phyloP scores from a whole-genome alignment of 2,888 invertebrate species.

The Macroteleia sp. region DNA sequence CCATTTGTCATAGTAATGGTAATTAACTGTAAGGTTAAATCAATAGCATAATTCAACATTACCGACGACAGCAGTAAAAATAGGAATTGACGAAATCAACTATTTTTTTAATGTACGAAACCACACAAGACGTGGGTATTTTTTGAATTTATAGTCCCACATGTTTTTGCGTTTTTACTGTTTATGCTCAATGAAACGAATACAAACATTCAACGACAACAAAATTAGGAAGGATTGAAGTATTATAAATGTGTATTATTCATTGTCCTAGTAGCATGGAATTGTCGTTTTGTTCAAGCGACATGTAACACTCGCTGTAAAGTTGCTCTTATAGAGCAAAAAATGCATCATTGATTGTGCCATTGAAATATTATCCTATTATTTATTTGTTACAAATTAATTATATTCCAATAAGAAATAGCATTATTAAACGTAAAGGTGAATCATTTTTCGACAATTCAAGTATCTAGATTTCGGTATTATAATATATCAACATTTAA shows the following conservation, averaged over 20 bases:
- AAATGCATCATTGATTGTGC: slow-evolving; percentile 74
- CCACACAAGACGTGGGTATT: slow-evolving; percentile 27
- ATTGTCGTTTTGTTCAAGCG: slow-evolving; percentile 28
- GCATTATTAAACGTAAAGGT: too few species aligned
- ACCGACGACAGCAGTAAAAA: too few species aligned
- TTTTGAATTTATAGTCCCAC: slow-evolving; percentile 26
- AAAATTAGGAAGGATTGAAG: slow-evolving; percentile 48
- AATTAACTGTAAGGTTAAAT: too few species aligned
- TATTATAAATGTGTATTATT: slow-evolving; percentile 77
- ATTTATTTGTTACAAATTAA: slow-evolving; percentile 25
- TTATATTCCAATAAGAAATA: too few species aligned
- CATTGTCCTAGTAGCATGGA: slow-evolving; percentile 51
- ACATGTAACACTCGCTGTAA: slow-evolving; percentile 60
- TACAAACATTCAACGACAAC: slow-evolving; percentile 61
- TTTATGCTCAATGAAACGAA: slow-evolving; percentile 71
- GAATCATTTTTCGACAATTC: too few species aligned
- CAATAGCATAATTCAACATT: too few species aligned
- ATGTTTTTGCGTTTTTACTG: slow-evolving; percentile 61
- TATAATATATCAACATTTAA: too few species aligned
- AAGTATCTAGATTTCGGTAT: too few species aligned
- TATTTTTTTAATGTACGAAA: too few species aligned
- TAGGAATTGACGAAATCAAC: too few species aligned
- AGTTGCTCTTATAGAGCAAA: slow-evolving; percentile 68
- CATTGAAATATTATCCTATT: slow-evolving; percentile 70
- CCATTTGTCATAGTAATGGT: too few species aligned